Base-by-base conservation (phyloP, 2,888 invertebrate species). In the Drosophila diplacantha region DNA sequence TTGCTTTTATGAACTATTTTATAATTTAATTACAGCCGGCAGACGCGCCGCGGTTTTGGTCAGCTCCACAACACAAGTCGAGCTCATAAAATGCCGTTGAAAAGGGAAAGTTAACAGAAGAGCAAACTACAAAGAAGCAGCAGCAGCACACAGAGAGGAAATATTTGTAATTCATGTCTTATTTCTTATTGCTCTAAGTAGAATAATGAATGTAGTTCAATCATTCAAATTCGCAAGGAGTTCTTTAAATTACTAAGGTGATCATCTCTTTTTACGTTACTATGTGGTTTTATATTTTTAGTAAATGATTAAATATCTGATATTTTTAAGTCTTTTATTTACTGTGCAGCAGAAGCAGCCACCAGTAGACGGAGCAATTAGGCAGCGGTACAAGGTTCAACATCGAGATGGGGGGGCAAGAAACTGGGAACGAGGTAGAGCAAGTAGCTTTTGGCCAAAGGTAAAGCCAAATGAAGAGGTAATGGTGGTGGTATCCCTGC, bases 61-160 rank as follows among this genome's bases (percentile, higher is more conserved):
- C 52, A 69, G 56, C 66, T 69, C 50, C 55, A 72, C 52, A 69
- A 54, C 66, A 69, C 50, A 58, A 72, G 60, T 65, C 67, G 72
- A 64, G 66, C 71, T 66, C 83, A 62, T 81, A 76, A 76, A 83
- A 72, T 72, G 74, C 69, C 77, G 83, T 76, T 73, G 73, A 78
- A 83, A 83, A 83, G 85, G 84, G 83, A 83, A 83, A 83, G 83
- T 83, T 83, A 78, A 70, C 66, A 58, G 71, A 69, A 59, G 54
- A 49, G 55, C 56, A 43, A 41, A 34, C 43, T 63, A 38, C 35
- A 41, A 52, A 63, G 43, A 31, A 39, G 57, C 66, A 50, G 50
- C 37, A 47, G 22, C 16, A 29, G 39, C 20, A 32, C 31, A 46
- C 20, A 3, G 29, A 8, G 18, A 18, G 5, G 18, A 29, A n/a